phyloP scores from a whole-genome alignment of 2,113 vertebrate genomes.

The Gracilinanus agilis region DNA sequence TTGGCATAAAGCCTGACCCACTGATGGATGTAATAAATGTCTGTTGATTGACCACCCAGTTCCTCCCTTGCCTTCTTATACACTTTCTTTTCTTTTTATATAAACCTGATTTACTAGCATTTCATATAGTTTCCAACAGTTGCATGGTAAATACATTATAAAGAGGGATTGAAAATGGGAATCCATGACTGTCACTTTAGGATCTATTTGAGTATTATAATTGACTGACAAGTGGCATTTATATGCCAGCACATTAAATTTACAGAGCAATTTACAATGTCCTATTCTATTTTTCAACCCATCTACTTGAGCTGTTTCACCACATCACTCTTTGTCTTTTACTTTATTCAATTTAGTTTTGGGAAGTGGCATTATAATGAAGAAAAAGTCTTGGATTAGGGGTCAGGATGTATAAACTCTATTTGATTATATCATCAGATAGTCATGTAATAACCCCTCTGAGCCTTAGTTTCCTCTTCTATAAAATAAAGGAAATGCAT shows the following conservation, averaged over 20 bases:
- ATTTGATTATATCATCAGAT: not conserved
- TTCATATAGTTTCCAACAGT: slow-evolving; percentile 17
- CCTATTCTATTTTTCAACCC: slow-evolving; percentile 25
- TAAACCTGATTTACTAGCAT: not conserved
- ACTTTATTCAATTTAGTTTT: slow-evolving; percentile 1
- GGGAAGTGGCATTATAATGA: not conserved
- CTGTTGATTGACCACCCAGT: not conserved
- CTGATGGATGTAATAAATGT: not conserved
- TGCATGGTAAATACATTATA: slow-evolving; percentile 10
- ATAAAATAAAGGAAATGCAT: not conserved
- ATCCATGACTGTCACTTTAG: slow-evolving; percentile 13
- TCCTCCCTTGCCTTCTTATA: not conserved
- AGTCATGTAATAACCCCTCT: not conserved
- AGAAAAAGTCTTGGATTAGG: not conserved
- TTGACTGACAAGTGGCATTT: slow-evolving; percentile 49
- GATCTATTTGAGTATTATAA: slow-evolving; percentile 44
- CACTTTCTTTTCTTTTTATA: slow-evolving; percentile 6
- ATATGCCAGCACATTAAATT: slow-evolving; percentile 50
- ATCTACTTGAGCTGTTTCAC: not conserved
- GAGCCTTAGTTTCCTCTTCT: not conserved
- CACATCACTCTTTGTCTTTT: not conserved
- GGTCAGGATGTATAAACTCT: not conserved
- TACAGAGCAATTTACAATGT: slow-evolving; percentile 33
- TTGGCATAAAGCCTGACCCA: too few relatives aligned
- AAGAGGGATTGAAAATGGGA: slow-evolving; percentile 43